These are phyloP conservation scores for Liopterus haemorrhoidalis DNA, from an alignment of 2,888 invertebrate genomes.

Conservation along the genomic window DNA sequence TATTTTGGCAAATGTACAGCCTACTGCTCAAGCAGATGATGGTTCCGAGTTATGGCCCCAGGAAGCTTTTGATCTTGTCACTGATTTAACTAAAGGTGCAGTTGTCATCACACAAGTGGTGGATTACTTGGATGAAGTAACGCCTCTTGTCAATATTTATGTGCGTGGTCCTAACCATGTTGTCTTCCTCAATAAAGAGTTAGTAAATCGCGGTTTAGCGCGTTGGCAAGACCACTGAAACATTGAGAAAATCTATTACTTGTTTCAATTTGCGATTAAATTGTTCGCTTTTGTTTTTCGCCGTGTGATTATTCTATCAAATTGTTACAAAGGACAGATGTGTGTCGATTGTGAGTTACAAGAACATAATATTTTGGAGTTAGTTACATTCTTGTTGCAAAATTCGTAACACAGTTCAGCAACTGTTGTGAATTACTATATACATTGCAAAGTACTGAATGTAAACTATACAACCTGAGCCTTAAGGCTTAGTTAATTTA, in stretches of 20 bases:
- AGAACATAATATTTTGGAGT: no score
- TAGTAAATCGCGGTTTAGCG: slow-evolving; percentile 77
- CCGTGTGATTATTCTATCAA: no score
- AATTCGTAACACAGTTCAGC: no score
- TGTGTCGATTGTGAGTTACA: no score
- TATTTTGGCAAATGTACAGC: slow-evolving; percentile 80
- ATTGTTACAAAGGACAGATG: no score
- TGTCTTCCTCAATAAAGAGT: slow-evolving; percentile 79
- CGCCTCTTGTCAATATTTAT: slow-evolving; percentile 76
- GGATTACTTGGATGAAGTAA: slow-evolving; percentile 65
- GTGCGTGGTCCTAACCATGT: slow-evolving; percentile 50
- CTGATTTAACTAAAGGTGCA: slow-evolving; percentile 73
- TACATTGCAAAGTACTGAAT: no score
- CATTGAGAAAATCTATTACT: no score
- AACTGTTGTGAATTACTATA: no score
- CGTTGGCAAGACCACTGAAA: slow-evolving; percentile 60
- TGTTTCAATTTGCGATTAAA: slow-evolving; percentile 13
- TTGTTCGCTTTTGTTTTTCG: background rate
- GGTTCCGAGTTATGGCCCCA: slow-evolving; percentile 61
- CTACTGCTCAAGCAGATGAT: slow-evolving; percentile 59
- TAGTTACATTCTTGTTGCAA: no score
- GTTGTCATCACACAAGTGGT: slow-evolving; percentile 84
- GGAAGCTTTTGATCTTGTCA: slow-evolving; percentile 72
- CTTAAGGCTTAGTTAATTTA: no score
- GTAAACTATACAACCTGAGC: no score